Evolutionary conservation across 1,140 invertebrate genomes (phyloP), one percentile per base, ranked within the genome.

Genomic region (Caenorhabditis inopinata): DNA sequence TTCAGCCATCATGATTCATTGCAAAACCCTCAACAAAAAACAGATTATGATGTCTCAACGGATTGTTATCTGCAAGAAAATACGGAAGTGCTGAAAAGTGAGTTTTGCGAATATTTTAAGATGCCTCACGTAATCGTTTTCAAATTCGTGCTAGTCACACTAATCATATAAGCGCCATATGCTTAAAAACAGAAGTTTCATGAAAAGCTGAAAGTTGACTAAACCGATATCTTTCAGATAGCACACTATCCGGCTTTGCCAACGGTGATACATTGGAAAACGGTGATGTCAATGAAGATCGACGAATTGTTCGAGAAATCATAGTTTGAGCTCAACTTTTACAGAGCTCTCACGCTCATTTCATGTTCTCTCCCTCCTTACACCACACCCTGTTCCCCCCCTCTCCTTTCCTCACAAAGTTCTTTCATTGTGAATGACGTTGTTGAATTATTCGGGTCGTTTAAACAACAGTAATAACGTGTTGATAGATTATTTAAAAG

Each of bases 281-380:
- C 25, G 21, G 58, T 68, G 68, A 74, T 14, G 18, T 9, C 14
- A 42, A 38, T 18, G 79, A 74, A 27, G 73, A 73, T 53, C 46
- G 79, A 53, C 68, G 79, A 53, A 53, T 80, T 18, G 46, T 80
- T 11, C 25, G 79, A 25, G 79, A 80, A 29, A 80, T 80, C 23
- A 80, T 80, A 47, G 79, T 80, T 35, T 80, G 38, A 58, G 11
- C 21, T 25, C 6, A 16, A 23, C 12, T n/a, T 32, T 4, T n/a
- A n/a, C n/a, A n/a, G n/a, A n/a, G n/a, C n/a, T n/a, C n/a, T n/a
- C n/a, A n/a, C n/a, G n/a, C n/a, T n/a, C n/a, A n/a, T n/a, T n/a
- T n/a, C n/a, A n/a, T n/a, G n/a, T n/a, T n/a, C n/a, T n/a, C n/a
- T n/a, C n/a, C n/a, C n/a, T n/a, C n/a, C n/a, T n/a, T n/a, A n/a